Base-by-base conservation (phyloP, 2,797 vertebrate genomes). In the Gephyroberyx darwinii region DNA sequence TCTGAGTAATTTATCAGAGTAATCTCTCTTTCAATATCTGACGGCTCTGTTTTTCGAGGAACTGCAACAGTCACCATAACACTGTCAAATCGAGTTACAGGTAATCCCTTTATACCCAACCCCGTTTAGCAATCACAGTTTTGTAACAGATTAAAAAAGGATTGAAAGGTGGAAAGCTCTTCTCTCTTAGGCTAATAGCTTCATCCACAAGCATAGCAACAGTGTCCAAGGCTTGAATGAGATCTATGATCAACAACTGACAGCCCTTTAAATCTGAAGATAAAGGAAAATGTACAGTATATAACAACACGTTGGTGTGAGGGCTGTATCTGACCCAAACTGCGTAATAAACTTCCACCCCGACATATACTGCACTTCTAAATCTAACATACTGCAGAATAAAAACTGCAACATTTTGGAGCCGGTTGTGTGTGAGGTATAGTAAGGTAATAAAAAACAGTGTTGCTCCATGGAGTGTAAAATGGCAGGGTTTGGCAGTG, bases 401-500 rank as follows among this genome's bases (percentile, higher is more conserved):
- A 54, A 67, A 85, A 84, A 69, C 51, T 66, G 71, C 68, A 85
- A 78, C 77, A 82, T 77, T 80, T 71, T 71, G 41, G 39, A 75
- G 70, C 69, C 72, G 69, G 41, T 57, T 84, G 72, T 17, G 70
- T 50, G 65, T 82, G 61, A 39, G 30, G 59, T 74, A 66, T 48
- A 71, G 58, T n/a, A 47, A 68, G 68, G 69, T 52, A 71, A 84
- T 64, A 79, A 83, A 84, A 77, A 67, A 74, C 45, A 52, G 45
- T 68, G 63, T 58, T 71, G 73, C 66, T 83, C 77, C 71, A 65
- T 65, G 71, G 63, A 83, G 86, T 89, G 78, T 81, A 82, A 88
- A 87, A 85, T 77, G 64, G 75, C 81, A 83, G 77, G 78, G 81
- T 81, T 84, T 82, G 74, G 73, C 68, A 65, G 72, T 22, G 51